Evolutionary conservation across 2,888 invertebrate genomes (phyloP), one percentile per base, ranked within the genome.

Genomic region (Apotomis capreana): DNA sequence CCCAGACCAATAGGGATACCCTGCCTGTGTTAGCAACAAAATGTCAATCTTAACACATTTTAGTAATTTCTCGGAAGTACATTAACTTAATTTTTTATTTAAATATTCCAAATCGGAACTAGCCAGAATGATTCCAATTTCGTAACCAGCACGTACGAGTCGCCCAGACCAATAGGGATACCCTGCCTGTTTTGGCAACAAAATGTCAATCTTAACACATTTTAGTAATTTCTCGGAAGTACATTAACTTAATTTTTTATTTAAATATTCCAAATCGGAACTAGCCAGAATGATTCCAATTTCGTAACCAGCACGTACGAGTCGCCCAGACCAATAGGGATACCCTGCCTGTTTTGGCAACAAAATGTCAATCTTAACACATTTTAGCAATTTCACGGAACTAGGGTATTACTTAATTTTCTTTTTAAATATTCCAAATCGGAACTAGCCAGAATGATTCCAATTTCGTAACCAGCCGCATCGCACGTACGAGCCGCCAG

Each of bases 331-430:
- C 5, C 44, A 71, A 64, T 70, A 72, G 67, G 67, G 70, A 60
- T 55, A 65, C 70, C 62, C 70, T 15, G 15, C 15, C 15, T 15
- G 15, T 15, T 65, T 65, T 52, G 37, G n/a, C 40, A 51, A 62
- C 54, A 68, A 71, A 75, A 74, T 79, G 80, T 79, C 26, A 26
- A 26, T 26, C 26, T 26, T 26, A 26, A 26, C 26, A 26, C 26
- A 2, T 26, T 26, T 26, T 26, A 26, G 26, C 26, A 26, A 26
- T 26, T 15, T n/a, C n/a, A n/a, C n/a, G n/a, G n/a, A n/a, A n/a
- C n/a, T n/a, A n/a, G n/a, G n/a, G n/a, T n/a, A n/a, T n/a, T n/a
- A n/a, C n/a, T n/a, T 15, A 15, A 15, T 15, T 1, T 15, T 15
- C 15, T 15, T 1, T 15, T 15, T 15, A 15, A 15, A 15, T 15